Evolutionary conservation across 1,140 invertebrate genomes (phyloP).

Genomic region (Zelostemma sp.): DNA sequence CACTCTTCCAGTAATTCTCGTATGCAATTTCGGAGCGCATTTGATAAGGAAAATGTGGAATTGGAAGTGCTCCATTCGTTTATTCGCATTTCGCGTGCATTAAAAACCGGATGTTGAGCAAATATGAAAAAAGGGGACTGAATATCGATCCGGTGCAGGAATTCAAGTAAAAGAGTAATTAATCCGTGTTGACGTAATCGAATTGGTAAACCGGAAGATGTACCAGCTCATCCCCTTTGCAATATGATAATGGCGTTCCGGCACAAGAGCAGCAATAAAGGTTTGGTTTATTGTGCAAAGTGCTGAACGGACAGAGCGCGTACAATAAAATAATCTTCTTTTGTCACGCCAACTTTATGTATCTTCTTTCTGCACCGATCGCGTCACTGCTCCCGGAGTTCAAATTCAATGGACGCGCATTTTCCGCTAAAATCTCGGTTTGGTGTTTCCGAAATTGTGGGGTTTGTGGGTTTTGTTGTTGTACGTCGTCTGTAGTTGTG

Average conservation of each 20-base stretch:
- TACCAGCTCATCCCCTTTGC: slow-evolving; percentile 5
- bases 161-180: too few relatives aligned
- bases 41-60: too few relatives aligned
- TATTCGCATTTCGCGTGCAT: too few relatives aligned
- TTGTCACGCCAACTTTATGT: slow-evolving; percentile 9
- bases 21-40: too few relatives aligned
- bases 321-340: slow-evolving; percentile 10
- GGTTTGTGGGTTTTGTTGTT: too few relatives aligned
- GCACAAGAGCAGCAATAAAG: slow-evolving; percentile 7
- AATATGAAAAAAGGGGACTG: too few relatives aligned
- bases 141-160: too few relatives aligned
- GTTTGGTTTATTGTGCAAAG: neutral
- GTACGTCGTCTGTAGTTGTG: too few relatives aligned
- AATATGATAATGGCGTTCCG: slow-evolving; percentile 5
- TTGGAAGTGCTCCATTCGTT: too few relatives aligned
- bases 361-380: neutral
- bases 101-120: too few relatives aligned
- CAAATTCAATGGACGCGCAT: neutral
- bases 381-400: neutral
- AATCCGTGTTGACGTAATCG: neutral
- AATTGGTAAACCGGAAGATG: neutral
- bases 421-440: neutral
- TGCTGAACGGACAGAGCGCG: neutral
- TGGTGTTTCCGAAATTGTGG: too few relatives aligned
- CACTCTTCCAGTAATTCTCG: too few relatives aligned